These are phyloP conservation scores for Hestina assimilis DNA, from an alignment of 1,140 invertebrate species.

Conservation along the genomic window DNA sequence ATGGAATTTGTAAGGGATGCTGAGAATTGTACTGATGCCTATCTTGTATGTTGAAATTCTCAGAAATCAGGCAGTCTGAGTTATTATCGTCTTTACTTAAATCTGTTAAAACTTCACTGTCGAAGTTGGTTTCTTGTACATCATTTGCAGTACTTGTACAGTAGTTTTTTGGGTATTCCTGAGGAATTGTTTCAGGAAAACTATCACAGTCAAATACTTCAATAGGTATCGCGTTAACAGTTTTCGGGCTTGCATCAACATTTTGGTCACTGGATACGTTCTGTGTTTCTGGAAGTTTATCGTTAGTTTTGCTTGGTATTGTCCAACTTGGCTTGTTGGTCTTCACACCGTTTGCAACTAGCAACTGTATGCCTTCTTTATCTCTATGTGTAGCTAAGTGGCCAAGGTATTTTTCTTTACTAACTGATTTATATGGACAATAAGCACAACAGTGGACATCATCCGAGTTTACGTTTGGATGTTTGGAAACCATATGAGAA, in stretches of 20 bases:
- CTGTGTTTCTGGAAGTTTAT: slow-evolving; percentile 34
- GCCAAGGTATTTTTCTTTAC: slow-evolving; percentile 74
- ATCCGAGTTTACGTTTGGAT: slow-evolving; percentile 74
- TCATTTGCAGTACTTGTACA: slow-evolving; percentile 39
- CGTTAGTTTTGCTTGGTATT: slow-evolving; percentile 53
- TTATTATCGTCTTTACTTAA: slow-evolving; percentile 68
- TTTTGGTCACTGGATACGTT: slow-evolving; percentile 31
- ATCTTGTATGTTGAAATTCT: slow-evolving; percentile 53
- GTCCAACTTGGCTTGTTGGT: slow-evolving; percentile 61
- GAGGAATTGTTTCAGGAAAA: slow-evolving; percentile 52
- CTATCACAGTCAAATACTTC: slow-evolving; percentile 70
- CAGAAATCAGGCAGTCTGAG: slow-evolving; percentile 63
- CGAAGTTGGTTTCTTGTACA: slow-evolving; percentile 38
- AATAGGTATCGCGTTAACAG: slow-evolving; percentile 61
- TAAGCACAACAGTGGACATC: slow-evolving; percentile 76
- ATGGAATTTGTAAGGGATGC: slow-evolving; percentile 50
- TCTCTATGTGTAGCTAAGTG: slow-evolving; percentile 69
- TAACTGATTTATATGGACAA: slow-evolving; percentile 78
- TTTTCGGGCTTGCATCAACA: slow-evolving; percentile 41
- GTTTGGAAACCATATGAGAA: slow-evolving; percentile 79
- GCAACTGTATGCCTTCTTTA: slow-evolving; percentile 57
- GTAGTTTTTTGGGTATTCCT: slow-evolving; percentile 59
- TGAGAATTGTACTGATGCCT: slow-evolving; percentile 52
- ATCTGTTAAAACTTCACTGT: slow-evolving; percentile 48
- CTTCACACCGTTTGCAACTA: slow-evolving; percentile 51